Conservation (phyloP, 2,888 invertebrate species). For the Trichogramma dendrolimi region DNA sequence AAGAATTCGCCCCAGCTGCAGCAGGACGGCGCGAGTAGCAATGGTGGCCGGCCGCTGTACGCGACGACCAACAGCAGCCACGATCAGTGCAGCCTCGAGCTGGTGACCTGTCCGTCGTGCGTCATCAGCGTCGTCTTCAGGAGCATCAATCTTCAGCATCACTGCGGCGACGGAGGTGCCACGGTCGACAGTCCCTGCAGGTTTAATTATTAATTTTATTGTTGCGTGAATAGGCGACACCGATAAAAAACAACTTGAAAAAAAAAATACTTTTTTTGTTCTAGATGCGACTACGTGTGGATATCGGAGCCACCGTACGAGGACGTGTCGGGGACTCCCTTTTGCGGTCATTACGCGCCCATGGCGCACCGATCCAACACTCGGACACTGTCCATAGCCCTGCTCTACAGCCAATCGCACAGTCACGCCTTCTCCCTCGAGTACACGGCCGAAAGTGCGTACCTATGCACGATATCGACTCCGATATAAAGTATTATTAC, state of each 20-base stretch:
- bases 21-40: conserved; percentile 32
- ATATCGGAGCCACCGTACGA: conserved; percentile 65
- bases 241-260: not conserved
- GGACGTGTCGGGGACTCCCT: conserved; percentile 59
- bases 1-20: conserved; percentile 38
- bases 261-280: not conserved
- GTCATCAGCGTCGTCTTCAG: conserved; percentile 58
- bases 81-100: conserved; percentile 62
- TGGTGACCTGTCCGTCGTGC: conserved; percentile 69
- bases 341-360: conserved; percentile 56
- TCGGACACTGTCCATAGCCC: conserved; percentile 58
- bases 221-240: not conserved
- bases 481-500: not conserved
- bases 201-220: conserved; percentile 32
- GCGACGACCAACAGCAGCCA: conserved; percentile 46
- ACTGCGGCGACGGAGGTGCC: conserved; percentile 46
- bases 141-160: conserved; percentile 50
- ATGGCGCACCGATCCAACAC: conserved; percentile 60
- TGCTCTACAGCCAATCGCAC: conserved; percentile 59
- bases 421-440: conserved; percentile 63
- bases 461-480: not conserved
- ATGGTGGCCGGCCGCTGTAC: conserved; percentile 28
- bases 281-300: conserved; percentile 62
- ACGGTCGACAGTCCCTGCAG: conserved; percentile 52
- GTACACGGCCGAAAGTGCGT: conserved; percentile 63